A percentile compares a stretch with the other conserved stretches of the same genome.
Evolutionary conservation across 2,888 invertebrate genomes (phyloP).

Genomic region (Lasioglossum figueresi): DNA sequence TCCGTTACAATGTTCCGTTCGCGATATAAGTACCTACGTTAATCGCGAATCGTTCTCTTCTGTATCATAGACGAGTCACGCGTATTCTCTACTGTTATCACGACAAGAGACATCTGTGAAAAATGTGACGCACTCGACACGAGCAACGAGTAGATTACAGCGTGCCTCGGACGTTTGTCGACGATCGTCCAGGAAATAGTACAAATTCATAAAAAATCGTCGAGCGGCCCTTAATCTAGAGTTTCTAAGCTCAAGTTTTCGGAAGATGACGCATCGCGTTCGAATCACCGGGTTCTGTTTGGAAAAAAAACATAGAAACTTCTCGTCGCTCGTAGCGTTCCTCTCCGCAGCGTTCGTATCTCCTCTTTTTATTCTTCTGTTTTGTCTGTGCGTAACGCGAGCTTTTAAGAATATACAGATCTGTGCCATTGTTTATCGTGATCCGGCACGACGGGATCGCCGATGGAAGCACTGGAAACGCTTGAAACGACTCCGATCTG

Average conservation of each 20-base stretch:
- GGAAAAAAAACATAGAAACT: constrained; percentile 45
- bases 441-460: constrained; percentile 28
- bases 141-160: constrained; percentile 14
- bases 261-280: constrained; percentile 50
- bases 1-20: constrained; percentile 37
- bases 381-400: constrained; percentile 31
- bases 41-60: constrained; percentile 7
- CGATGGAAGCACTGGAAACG: constrained; percentile 45
- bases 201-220: constrained; percentile 64
- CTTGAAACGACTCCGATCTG: constrained; percentile 5
- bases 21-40: constrained; percentile 6
- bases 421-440: not conserved
- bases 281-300: constrained; percentile 31
- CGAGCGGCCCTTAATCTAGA: constrained; percentile 60
- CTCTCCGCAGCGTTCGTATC: no score
- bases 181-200: constrained; percentile 39
- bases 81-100: constrained; percentile 51
- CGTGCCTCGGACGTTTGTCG: constrained; percentile 22
- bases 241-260: constrained; percentile 74
- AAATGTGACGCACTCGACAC: constrained; percentile 14
- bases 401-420: not conserved
- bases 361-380: not conserved
- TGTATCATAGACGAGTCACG: not conserved
- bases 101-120: constrained; percentile 47
- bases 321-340: not conserved